These are phyloP conservation scores for Phytoseiulus persimilis DNA, from an alignment of 2,888 invertebrate genomes.

Conservation along the genomic window DNA sequence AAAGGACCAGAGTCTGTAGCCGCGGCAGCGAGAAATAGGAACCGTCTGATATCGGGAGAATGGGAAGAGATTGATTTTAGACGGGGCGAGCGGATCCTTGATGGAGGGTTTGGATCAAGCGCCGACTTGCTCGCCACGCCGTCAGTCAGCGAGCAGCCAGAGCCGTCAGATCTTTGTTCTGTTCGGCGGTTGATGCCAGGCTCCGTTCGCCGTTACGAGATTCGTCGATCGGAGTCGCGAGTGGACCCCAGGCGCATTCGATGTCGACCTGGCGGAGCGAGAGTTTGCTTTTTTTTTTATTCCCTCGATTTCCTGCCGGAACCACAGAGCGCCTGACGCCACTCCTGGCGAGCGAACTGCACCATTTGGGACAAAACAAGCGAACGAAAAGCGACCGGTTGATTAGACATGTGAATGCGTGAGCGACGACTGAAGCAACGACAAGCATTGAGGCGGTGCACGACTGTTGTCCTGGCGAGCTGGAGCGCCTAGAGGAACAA, in stretches of 20 bases:
- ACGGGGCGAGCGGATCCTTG: not conserved
- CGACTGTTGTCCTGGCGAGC: too few relatives aligned
- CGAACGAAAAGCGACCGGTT: not conserved
- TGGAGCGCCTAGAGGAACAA: too few relatives aligned
- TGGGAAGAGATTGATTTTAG: not conserved
- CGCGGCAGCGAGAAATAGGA: not conserved
- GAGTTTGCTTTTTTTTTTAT: not conserved
- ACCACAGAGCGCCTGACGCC: not conserved
- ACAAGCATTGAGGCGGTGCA: not conserved
- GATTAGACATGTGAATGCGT: not conserved
- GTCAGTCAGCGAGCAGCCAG: not conserved
- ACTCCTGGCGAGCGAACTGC: too few relatives aligned
- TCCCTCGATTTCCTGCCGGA: too few relatives aligned
- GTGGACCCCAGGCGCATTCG: not conserved
- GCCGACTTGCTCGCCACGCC: not conserved
- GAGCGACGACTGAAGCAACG: not conserved
- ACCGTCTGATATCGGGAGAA: slow-evolving; percentile 5
- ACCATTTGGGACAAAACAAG: too few relatives aligned
- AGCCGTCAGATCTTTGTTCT: not conserved
- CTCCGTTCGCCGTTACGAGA: not conserved
- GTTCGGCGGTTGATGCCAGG: not conserved
- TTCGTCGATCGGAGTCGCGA: not conserved
- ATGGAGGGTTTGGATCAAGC: slow-evolving; percentile 5
- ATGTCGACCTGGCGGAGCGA: not conserved
- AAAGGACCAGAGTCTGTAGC: not conserved